Percentiles rank a stretch among this genome's conserved stretches.
These are phyloP conservation scores for Lobophora halterata DNA, from an alignment of 2,888 invertebrate species.

Conservation along the genomic window DNA sequence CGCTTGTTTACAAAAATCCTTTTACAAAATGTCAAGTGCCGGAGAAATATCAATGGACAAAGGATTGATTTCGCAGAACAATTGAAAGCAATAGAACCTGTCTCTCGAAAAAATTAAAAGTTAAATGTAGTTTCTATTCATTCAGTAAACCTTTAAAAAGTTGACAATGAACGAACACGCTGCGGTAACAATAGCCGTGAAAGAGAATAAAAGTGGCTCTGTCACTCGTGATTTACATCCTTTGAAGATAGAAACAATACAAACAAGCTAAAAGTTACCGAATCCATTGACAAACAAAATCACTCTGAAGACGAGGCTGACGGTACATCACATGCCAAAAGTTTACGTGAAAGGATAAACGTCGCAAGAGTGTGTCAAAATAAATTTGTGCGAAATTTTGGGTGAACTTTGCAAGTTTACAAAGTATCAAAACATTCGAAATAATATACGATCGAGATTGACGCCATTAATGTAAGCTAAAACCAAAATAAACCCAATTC, in stretches of 20 bases:
- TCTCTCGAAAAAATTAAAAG: constrained; percentile 7
- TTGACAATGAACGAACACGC: constrained; percentile 10
- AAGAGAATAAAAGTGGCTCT: constrained; percentile 7
- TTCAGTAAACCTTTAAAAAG: constrained; percentile 6
- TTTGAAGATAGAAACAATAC: constrained; percentile 4
- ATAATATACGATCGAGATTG: no score
- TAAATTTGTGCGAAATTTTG: no score
- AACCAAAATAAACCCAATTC: no score
- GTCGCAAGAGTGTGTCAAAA: no score
- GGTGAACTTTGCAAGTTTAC: no score
- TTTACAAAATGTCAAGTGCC: not conserved
- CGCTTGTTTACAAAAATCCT: constrained; percentile 2
- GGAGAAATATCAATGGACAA: not conserved
- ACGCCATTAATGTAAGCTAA: no score
- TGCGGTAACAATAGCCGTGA: constrained; percentile 10
- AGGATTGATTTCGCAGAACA: constrained; percentile 1
- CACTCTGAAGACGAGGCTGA: not conserved
- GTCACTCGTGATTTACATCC: constrained; percentile 15
- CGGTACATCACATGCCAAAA: constrained; percentile 2
- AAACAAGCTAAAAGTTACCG: constrained; percentile 2
- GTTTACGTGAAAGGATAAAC: constrained; percentile 1
- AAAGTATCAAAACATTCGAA: not conserved
- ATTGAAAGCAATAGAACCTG: constrained; percentile 3
- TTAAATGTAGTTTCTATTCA: constrained; percentile 13
- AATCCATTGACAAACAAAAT: not conserved